phyloP scores from a whole-genome alignment of 2,113 vertebrate species.

The Tichodroma muraria region DNA sequence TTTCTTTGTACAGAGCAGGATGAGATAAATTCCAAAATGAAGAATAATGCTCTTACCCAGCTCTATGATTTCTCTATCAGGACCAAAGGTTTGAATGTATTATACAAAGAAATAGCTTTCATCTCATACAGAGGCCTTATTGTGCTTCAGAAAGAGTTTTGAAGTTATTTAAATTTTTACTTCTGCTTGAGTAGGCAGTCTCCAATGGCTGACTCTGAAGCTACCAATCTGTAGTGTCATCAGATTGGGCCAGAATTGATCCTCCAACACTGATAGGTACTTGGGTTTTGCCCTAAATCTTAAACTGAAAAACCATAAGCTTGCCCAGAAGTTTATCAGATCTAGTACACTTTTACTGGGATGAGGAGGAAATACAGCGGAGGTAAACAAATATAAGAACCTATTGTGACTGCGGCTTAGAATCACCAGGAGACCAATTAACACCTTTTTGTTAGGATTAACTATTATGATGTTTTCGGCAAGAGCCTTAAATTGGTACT shows the following conservation, averaged over 20 bases:
- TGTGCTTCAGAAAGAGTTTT: background rate
- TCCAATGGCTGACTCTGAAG: background rate
- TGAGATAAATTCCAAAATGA: background rate
- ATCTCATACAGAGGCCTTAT: background rate
- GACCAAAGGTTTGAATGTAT: background rate
- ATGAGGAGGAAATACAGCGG: slow-evolving; percentile 27
- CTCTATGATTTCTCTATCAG: background rate
- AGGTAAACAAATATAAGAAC: slow-evolving; percentile 45
- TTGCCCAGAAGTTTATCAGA: background rate
- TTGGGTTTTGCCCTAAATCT: background rate
- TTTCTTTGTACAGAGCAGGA: background rate
- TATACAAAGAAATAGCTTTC: background rate
- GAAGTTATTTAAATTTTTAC: background rate
- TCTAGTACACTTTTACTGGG: slow-evolving; percentile 18
- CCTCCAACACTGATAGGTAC: background rate
- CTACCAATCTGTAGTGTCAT: background rate
- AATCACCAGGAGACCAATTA: slow-evolving; percentile 66
- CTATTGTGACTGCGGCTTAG: slow-evolving; percentile 34
- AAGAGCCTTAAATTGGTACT: slow-evolving; percentile 55
- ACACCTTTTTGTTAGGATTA: slow-evolving; percentile 67
- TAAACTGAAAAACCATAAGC: background rate
- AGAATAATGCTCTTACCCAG: background rate
- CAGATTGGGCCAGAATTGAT: background rate
- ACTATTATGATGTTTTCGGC: slow-evolving; percentile 51
- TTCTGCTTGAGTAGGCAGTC: background rate